Conservation (phyloP, 2,888 invertebrate genomes). For the Euclidia mi region DNA sequence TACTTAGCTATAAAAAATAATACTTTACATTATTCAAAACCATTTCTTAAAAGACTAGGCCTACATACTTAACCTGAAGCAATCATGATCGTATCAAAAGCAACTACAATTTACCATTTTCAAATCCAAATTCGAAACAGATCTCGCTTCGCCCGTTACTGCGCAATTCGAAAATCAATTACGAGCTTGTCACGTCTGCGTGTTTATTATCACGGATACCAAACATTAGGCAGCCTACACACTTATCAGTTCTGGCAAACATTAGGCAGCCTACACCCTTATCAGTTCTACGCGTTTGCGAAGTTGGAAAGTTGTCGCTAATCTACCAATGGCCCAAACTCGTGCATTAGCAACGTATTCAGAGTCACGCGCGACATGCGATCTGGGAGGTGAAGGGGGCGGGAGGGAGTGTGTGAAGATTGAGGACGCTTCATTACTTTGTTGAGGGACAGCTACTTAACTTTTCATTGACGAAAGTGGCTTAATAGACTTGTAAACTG, state of each 20-base stretch:
- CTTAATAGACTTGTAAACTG: not conserved
- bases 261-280: not conserved
- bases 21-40: no score
- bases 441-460: constrained; percentile 5
- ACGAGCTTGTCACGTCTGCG: not conserved
- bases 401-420: constrained; percentile 7
- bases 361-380: constrained; percentile 13
- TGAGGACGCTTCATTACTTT: constrained; percentile 19
- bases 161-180: no score
- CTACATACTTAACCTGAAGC: no score
- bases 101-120: no score
- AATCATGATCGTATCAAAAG: no score
- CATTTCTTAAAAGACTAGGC: no score
- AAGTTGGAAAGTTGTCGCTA: constrained; percentile 17
- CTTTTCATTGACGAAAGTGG: not conserved
- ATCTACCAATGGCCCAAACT: constrained; percentile 43
- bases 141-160: not conserved
- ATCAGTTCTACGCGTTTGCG: not conserved
- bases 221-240: not conserved
- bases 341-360: constrained; percentile 10
- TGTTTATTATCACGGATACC: not conserved
- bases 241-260: no score
- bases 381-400: not conserved
- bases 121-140: not conserved
- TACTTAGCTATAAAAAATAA: no score